These are phyloP conservation scores for Podarcis lilfordi DNA, from an alignment of 2,797 vertebrate species.

Conservation along the genomic window DNA sequence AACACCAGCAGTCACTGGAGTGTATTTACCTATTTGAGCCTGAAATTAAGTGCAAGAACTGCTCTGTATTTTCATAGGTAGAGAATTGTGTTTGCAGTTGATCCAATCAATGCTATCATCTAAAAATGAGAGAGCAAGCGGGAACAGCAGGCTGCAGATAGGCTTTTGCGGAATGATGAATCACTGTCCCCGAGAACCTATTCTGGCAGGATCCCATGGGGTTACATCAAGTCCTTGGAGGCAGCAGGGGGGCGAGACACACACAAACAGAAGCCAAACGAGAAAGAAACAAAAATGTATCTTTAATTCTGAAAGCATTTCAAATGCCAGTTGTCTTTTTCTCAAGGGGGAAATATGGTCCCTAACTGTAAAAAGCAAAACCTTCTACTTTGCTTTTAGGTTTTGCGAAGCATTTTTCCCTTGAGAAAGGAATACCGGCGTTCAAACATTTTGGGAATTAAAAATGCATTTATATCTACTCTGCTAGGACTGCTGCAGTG, in stretches of 20 bases:
- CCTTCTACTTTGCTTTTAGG: background rate
- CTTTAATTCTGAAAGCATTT: background rate
- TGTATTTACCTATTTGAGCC: background rate
- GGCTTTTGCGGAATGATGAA: background rate
- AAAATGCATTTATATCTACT: background rate
- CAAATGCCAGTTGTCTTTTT: background rate
- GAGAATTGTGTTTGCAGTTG: background rate
- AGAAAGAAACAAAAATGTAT: background rate
- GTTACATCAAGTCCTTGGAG: background rate
- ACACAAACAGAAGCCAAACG: background rate
- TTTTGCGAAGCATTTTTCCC: background rate
- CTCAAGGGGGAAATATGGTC: background rate
- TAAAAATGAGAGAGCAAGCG: background rate
- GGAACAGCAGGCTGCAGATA: constrained; percentile 2
- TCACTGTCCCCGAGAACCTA: background rate
- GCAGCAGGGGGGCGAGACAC: no score
- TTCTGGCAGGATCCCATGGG: background rate
- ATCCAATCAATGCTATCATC: background rate
- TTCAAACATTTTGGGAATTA: background rate
- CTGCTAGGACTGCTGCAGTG: background rate
- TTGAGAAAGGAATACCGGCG: background rate
- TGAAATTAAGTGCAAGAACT: background rate
- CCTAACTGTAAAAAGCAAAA: background rate
- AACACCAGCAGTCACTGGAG: background rate
- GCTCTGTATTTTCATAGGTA: background rate